Base-by-base conservation (phyloP, 2,888 invertebrate genomes). In the Bellardia bayeri region DNA sequence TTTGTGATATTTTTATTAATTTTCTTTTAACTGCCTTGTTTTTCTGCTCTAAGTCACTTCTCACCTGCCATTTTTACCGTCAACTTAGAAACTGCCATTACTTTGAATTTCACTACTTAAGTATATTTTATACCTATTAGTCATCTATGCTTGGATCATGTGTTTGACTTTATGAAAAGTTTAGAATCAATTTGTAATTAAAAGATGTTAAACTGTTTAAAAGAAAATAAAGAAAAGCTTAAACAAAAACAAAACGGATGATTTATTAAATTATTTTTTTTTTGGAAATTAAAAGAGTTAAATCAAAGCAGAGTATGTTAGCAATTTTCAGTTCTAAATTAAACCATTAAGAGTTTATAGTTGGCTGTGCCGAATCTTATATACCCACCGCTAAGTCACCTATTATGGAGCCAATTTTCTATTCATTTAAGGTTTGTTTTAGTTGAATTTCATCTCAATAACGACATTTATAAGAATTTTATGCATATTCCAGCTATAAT, bases 11-110 rank as follows among this genome's bases (percentile, higher is more conserved):
- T 54, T 74, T 79, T 72, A 13, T 64, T 42, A 33, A 11, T 56
- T 58, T 82, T 33, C n/a, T 16, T n/a, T 33, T 51, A 37, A n/a
- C 16, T 33, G 74, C 63, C n/a, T 16, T 11, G 16, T 51, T 37
- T n/a, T n/a, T 33, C 76, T 66, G 33, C 30, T 89, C 87, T 88
- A 88, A 88, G 89, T 88, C 86, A 88, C 42, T 71, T 68, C 68
- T 49, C 56, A 75, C 49, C 74, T 33, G 49, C 58, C 64, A 84
- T 30, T 4, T 30, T 2, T 33, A 16, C 9, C 49, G n/a, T 16
- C 51, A 51, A n/a, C 45, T 63, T 8, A 78, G n/a, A 66, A 61
- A 78, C 76, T 83, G 72, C 71, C 81, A 42, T 71, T 78, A 72
- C 68, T 13, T 16, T 68, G 33, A 58, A 75, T 42, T 64, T 72